These are phyloP conservation scores for Ceratina calcarata DNA, from an alignment of 1,140 invertebrate genomes.

Conservation along the genomic window DNA sequence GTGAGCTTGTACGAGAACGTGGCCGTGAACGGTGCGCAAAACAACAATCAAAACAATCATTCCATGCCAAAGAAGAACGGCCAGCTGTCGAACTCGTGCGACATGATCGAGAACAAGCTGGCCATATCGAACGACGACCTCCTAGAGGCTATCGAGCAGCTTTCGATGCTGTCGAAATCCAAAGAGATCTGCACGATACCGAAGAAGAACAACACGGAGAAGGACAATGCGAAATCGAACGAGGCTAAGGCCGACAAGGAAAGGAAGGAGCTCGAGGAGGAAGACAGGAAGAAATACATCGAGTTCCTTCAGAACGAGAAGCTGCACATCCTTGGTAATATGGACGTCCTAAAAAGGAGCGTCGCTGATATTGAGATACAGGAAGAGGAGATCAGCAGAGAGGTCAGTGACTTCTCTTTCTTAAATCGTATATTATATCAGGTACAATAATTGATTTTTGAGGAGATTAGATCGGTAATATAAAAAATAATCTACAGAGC, in stretches of 20 bases:
- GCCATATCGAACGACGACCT: conserved; percentile 80
- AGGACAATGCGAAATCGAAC: conserved; percentile 78
- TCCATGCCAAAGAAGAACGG: conserved; percentile 66
- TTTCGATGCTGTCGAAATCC: conserved; percentile 76
- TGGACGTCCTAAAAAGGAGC: conserved; percentile 85
- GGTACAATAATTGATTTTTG: background rate
- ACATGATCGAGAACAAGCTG: conserved; percentile 79
- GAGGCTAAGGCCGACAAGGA: conserved; percentile 80
- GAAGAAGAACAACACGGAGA: conserved; percentile 79
- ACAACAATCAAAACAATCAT: conserved; percentile 64
- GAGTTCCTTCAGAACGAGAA: conserved; percentile 78
- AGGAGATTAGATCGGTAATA: background rate
- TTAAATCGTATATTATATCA: background rate
- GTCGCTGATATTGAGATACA: conserved; percentile 90
- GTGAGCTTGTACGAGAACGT: conserved; percentile 76
- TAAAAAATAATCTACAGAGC: background rate
- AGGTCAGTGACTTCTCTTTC: conserved; percentile 80
- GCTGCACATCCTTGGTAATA: conserved; percentile 75
- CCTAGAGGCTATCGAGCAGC: conserved; percentile 77
- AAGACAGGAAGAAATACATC: conserved; percentile 75
- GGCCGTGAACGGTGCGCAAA: conserved; percentile 32
- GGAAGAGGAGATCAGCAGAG: conserved; percentile 90
- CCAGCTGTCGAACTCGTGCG: conserved; percentile 66
- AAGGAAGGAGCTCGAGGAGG: conserved; percentile 69
- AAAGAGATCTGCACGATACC: conserved; percentile 69